Evolutionary conservation across 1,140 invertebrate genomes (phyloP), one percentile per base, ranked within the genome.

Genomic region (Zaprionus nigranus): DNA sequence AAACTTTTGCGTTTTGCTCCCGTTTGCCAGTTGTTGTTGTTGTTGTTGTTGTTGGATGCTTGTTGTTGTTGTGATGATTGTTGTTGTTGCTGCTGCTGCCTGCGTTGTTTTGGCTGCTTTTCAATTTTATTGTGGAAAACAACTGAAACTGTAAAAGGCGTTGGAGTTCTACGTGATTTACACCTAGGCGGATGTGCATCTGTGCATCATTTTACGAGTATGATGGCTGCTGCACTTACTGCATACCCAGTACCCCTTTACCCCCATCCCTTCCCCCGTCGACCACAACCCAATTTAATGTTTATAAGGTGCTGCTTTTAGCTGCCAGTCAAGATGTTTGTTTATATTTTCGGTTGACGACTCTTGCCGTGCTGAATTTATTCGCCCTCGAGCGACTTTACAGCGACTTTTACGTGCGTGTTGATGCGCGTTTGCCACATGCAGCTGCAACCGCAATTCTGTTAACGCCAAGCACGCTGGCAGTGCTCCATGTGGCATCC

Each of bases 231-330:
- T 60, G 83, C 82, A 86, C 82, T 82, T 86, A 80, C 80, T 63
- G 67, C 73, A 80, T 65, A 72, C 67, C 81, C 15, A 5, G 15
- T 46, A 17, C 57, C 24, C 66, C 72, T 70, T n/a, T n/a, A n/a
- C n/a, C n/a, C n/a, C n/a, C n/a, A n/a, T n/a, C 70, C 62, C 53
- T 34, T 30, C 60, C 34, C 26, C 36, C 26, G 2, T 12, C 24
- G 40, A 17, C n/a, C 61, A 34, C 56, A 66, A n/a, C 63, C 59
- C 67, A 65, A 54, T 81, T 88, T 90, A 78, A 90, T 84, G 81
- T 88, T 87, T 87, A 87, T 87, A 87, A 88, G 84, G 81, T 84
- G 83, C 70, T 86, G 83, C 84, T 90, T 82, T 86, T 86, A 86
- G 82, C 82, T 79, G 82, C 54, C 79, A 81, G 82, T 73, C 79